Percentiles rank a stretch among this genome's conserved stretches.
Evolutionary conservation across 2,888 invertebrate genomes (phyloP).

Genomic region (Caenorhabditis sp.): DNA sequence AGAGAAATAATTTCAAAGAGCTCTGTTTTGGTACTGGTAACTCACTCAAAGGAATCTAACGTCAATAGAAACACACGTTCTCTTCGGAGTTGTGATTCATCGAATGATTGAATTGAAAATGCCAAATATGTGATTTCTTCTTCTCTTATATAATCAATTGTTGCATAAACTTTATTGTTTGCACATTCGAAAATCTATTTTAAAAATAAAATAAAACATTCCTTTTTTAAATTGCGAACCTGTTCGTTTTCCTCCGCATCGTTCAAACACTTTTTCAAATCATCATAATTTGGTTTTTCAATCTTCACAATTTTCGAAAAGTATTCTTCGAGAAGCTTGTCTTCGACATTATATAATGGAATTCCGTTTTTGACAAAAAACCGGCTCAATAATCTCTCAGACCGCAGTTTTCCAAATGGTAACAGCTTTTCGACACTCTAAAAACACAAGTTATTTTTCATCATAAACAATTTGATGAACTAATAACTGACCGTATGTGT

Average conservation of each 20-base stretch:
- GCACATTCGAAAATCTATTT: background rate
- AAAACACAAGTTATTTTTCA: too few species aligned
- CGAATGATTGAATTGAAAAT: background rate
- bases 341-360: background rate
- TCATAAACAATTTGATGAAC: too few species aligned
- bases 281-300: background rate
- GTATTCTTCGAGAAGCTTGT: background rate
- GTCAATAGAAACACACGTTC: background rate
- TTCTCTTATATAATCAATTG: background rate
- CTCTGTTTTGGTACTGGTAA: too few species aligned
- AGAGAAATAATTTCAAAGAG: too few species aligned
- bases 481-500: too few species aligned
- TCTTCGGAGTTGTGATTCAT: background rate
- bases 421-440: too few species aligned
- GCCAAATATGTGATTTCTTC: background rate
- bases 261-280: background rate
- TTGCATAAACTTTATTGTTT: background rate
- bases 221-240: too few species aligned
- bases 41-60: background rate
- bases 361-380: background rate
- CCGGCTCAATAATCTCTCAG: background rate
- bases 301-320: background rate
- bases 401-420: too few species aligned
- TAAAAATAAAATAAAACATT: too few species aligned
- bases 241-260: background rate